Percentiles rank a stretch among this genome's conserved stretches.
phyloP scores from a whole-genome alignment of 2,888 invertebrate genomes.

The Macrosiphum euphorbiae region DNA sequence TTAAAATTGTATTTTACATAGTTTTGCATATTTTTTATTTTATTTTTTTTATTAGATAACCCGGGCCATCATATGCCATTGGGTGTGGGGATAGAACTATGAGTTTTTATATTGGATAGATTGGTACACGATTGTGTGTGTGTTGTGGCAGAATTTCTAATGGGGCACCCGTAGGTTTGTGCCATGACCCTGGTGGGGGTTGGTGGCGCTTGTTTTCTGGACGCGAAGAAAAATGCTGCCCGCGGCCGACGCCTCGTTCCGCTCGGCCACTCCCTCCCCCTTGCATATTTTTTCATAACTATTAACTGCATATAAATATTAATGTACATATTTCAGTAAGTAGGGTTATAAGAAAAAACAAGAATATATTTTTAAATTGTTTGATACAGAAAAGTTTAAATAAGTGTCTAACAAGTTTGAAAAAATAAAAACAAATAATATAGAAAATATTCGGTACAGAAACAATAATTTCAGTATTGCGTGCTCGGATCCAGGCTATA shows the following conservation, averaged over 20 bases:
- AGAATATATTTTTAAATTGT: neutral
- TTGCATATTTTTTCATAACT: neutral
- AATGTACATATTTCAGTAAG: neutral
- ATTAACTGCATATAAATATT: neutral
- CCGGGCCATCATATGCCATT: too few species aligned
- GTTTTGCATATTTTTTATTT: neutral
- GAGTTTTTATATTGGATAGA: too few species aligned
- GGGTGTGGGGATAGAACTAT: too few species aligned
- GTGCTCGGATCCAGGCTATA: neutral
- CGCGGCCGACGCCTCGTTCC: too few species aligned
- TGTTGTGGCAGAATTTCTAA: too few species aligned
- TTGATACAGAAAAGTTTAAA: neutral
- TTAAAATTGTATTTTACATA: neutral
- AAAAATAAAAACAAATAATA: neutral
- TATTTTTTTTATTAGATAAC: too few species aligned
- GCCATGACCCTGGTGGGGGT: too few species aligned
- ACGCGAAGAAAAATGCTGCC: too few species aligned
- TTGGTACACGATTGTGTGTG: too few species aligned
- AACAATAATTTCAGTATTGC: neutral
- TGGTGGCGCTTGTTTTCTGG: too few species aligned
- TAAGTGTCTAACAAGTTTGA: neutral
- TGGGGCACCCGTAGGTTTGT: too few species aligned
- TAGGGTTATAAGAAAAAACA: neutral
- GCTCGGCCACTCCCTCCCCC: too few species aligned
- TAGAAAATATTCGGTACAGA: neutral